Evolutionary conservation across 2,113 vertebrate species (phyloP).

Genomic region (Sander lucioperca): DNA sequence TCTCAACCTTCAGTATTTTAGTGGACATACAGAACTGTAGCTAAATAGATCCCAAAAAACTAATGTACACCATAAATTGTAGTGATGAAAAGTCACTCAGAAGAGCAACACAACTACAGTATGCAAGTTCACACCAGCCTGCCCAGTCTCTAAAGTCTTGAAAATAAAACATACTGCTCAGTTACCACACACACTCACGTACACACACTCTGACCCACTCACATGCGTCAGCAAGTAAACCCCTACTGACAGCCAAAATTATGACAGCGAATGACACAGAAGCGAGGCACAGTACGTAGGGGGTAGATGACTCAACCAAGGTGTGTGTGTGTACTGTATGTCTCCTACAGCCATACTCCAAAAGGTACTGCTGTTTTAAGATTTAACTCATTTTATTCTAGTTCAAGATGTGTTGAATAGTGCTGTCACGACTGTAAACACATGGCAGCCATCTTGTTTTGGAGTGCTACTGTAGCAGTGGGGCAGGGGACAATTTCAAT

Average conservation of each 20-base stretch:
- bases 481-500: background rate
- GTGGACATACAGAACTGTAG: background rate
- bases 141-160: background rate
- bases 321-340: conserved; percentile 17
- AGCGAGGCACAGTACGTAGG: conserved; percentile 42
- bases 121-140: background rate
- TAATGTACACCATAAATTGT: background rate
- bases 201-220: conserved; percentile 52
- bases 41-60: no score
- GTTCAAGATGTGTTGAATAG: conserved; percentile 11
- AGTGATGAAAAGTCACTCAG: background rate
- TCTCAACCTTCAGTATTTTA: background rate
- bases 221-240: conserved; percentile 63
- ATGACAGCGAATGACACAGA: conserved; percentile 59
- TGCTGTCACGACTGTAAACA: background rate
- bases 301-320: conserved; percentile 63
- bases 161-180: conserved; percentile 30
- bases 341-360: conserved; percentile 22
- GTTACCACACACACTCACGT: background rate
- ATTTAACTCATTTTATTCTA: background rate
- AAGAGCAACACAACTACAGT: conserved; percentile 1
- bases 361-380: background rate
- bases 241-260: conserved; percentile 54
- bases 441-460: conserved; percentile 31
- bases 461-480: background rate